Base-by-base conservation (phyloP, 2,888 invertebrate genomes). In the Andrena trimmerana region DNA sequence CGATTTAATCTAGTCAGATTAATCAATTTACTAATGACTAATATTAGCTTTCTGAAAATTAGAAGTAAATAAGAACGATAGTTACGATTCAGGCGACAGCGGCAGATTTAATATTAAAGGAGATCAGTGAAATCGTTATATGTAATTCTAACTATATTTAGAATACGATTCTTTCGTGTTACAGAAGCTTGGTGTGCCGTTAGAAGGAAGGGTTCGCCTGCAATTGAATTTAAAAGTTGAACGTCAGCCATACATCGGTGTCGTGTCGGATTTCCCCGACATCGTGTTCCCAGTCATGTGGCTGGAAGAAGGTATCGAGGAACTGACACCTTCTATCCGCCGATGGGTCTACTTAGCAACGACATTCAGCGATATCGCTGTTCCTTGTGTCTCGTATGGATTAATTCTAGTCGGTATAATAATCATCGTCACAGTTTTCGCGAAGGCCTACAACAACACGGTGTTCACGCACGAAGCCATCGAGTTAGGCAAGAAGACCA, bases 281-380 rank as follows among this genome's bases (percentile, higher is more conserved):
- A 97, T 97, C 70, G 95, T 97, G 7, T 97, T 98, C 92, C 98
- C 98, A 0, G 96, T 98, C 57, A 97, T 98, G 97, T 98, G 98
- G 98, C 89, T 98, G 2, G 98, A 98, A 94, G 98, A 98, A 96
- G 98, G 98, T 13, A 95, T 98, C 59, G 97, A 97, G 71, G 97
- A 97, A 87, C 93, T 98, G 7, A 96, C 97, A 0, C 97, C 97
- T 0, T 95, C 97, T n/a, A 97, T 98, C 75, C 96, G 97, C 91
- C 95, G 97, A 29, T 97, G 97, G 97, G 96, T 98, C 27, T 98
- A 96, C 94, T 92, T 98, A 60, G 97, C 97, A 20, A 98, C 98
- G 1, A 97, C 97, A 0, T 96, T 98, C 83, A 97, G 96, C 0
- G 97, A 97, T 20, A 94, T 96, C 33, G 96, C 96, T 0, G 96